Percentiles rank a stretch among this genome's conserved stretches.
These are phyloP conservation scores for Macquaria ambigua DNA, from an alignment of 2,113 vertebrate species.

Conservation along the genomic window DNA sequence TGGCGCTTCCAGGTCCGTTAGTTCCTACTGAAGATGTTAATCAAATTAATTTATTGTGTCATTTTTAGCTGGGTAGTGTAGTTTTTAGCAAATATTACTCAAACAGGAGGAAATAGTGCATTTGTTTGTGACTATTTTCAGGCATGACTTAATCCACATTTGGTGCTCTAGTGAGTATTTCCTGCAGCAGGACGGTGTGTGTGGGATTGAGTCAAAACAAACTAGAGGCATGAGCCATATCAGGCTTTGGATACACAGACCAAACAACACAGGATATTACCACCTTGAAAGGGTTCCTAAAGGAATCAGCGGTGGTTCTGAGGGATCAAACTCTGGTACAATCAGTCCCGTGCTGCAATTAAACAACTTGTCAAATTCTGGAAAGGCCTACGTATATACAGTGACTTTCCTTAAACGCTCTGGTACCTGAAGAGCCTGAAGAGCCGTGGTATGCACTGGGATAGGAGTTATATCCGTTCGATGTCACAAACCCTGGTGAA, in stretches of 20 bases:
- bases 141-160: too few species aligned
- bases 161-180: background rate
- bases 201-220: background rate
- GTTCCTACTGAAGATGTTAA: background rate
- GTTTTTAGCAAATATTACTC: too few species aligned
- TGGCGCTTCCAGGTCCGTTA: background rate
- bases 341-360: background rate
- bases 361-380: background rate
- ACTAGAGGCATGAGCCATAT: background rate
- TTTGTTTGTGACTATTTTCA: too few species aligned
- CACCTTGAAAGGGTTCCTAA: background rate
- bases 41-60: too few species aligned
- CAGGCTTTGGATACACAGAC: background rate
- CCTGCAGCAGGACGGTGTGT: background rate
- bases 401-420: background rate
- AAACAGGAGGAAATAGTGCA: too few species aligned
- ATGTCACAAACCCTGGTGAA: slow-evolving; percentile 75
- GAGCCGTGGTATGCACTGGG: slow-evolving; percentile 59
- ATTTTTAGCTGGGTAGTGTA: background rate
- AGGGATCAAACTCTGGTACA: background rate
- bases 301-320: background rate
- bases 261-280: background rate
- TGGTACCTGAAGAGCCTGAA: slow-evolving; percentile 83
- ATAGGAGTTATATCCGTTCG: slow-evolving; percentile 50
- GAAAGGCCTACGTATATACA: background rate